Evolutionary conservation across 2,888 invertebrate genomes (phyloP), one percentile per base, ranked within the genome.

Genomic region (Lasius platythorax): DNA sequence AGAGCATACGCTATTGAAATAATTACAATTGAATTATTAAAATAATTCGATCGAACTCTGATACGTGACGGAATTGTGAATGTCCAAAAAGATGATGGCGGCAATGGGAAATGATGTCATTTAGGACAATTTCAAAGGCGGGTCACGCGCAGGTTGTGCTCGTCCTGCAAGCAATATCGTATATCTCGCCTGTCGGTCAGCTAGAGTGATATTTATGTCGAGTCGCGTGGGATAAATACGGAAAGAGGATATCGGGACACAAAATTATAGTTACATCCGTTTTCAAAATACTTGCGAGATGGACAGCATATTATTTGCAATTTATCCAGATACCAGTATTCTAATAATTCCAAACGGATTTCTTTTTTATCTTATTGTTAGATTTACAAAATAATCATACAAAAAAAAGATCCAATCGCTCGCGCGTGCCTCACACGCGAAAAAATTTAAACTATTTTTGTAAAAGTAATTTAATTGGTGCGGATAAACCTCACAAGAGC

Each of bases 121-220:
- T 90, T 85, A 84, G 90, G 70, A 82, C 79, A 85, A 90, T 90
- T 89, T 82, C 68, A 73, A 68, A 91, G 72, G 78, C 90, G 67
- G 78, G 85, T 90, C 91, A 87, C 91, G 91, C 85, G 82, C 67
- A 63, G 74, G 56, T 68, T 86, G 86, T 81, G 85, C 88, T 83
- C 89, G 86, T 91, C 73, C 85, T 89, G 82, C 90, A 61, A 83
- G 88, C 85, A 91, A 91, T 91, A 91, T 87, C 87, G 86, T 87
- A 88, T 83, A 88, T 91, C 87, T 88, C 78, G 85, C 78, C 73
- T 83, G 84, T 81, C 85, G 91, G 91, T 92, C 92, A 91, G 87
- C 90, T 67, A 68, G 83, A 87, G 79, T 88, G 91, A 91, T 91
- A 92, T 91, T 92, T 91, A 91, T 89, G 92, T 91, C 83, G 79